Evolutionary conservation across 2,888 invertebrate genomes (phyloP), one percentile per base, ranked within the genome.

Genomic region (Troides aeacus): DNA sequence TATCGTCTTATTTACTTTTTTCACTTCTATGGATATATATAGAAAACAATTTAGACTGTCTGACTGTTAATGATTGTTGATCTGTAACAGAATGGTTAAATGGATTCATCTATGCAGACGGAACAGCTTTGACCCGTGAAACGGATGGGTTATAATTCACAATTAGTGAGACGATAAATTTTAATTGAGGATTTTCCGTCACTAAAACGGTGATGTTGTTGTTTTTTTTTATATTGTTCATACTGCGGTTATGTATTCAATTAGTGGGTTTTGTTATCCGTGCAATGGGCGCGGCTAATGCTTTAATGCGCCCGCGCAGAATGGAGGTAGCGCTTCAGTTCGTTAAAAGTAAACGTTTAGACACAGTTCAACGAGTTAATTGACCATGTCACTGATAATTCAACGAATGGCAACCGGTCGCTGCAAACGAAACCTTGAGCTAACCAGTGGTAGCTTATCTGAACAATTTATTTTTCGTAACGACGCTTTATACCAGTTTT

Each of bases 21-120:
- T 72, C 71, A 74, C 75, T 75, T 72, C 71, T 81, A 79, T 78
- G 76, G 79, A 80, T 77, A 72, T 73, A 78, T 78, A 81, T 80
- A 82, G 76, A 78, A 73, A 72, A 75, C 74, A 74, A 73, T 77
- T 75, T 66, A 73, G 72, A 74, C 62, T 56, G 62, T 70, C 63
- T 42, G 53, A 58, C 36, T 59, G 18, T 36, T 56, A 66, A 63
- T 66, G 66, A 58, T 66, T 24, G 50, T 46, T 53, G 36, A 46
- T 39, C n/a, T 36, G 64, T 69, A 69, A 64, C 67, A 70, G 70
- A 71, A 60, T 69, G 68, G 70, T 30, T 72, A 65, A 70, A 36
- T 62, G 66, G 42, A 42, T 59, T 59, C 23, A 58, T 36, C 61
- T 58, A 57, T 60, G 8, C 53, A n/a, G 53, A 56, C 12, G 8